A percentile compares a stretch with the other conserved stretches of the same genome.
These are phyloP conservation scores for Alitta virens DNA, from an alignment of 2,888 invertebrate species.

Conservation along the genomic window DNA sequence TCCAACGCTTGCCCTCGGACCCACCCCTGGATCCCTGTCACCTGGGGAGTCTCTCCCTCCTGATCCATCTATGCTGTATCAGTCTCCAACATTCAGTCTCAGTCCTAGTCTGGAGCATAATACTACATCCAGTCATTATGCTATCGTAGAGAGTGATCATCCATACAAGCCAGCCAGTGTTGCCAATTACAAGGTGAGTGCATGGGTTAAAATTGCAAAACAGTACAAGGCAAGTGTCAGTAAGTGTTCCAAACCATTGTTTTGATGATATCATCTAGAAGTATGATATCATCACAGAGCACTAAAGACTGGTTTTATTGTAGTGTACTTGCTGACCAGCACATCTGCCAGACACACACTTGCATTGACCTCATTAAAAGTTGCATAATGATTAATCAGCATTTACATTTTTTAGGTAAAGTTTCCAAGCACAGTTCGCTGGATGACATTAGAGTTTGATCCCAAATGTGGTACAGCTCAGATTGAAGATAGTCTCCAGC, in stretches of 20 bases:
- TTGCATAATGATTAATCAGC: too few species aligned
- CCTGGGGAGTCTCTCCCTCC: neutral
- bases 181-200: constrained; percentile 72
- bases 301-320: too few species aligned
- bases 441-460: constrained; percentile 93
- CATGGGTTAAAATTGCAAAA: neutral
- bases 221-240: neutral
- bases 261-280: neutral
- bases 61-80: neutral
- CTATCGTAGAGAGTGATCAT: constrained; percentile 93
- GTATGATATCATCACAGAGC: too few species aligned
- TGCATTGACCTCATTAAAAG: too few species aligned
- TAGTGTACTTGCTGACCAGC: too few species aligned
- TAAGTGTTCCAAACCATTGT: neutral
- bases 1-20: neutral
- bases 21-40: neutral
- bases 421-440: constrained; percentile 84
- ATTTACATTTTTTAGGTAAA: constrained; percentile 62
- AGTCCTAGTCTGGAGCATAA: constrained; percentile 25
- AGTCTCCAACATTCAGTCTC: neutral
- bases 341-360: too few species aligned
- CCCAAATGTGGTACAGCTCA: constrained; percentile 87
- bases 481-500: constrained; percentile 77
- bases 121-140: constrained; percentile 83
- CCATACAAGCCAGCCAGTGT: constrained; percentile 77